phyloP scores from a whole-genome alignment of 2,888 invertebrate genomes.

The Aethes cnicana region DNA sequence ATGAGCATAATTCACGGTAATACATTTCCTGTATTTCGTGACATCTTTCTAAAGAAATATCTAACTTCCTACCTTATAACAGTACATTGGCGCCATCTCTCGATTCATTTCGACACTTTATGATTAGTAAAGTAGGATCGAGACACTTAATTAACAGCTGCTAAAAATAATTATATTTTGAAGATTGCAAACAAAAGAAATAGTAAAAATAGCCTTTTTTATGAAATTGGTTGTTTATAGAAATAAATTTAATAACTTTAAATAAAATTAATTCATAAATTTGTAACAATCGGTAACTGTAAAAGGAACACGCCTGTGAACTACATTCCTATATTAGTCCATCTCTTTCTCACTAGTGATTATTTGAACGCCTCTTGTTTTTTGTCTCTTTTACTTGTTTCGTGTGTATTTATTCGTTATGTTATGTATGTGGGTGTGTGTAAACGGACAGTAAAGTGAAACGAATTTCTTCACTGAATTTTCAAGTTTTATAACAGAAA shows the following conservation, averaged over 20 bases:
- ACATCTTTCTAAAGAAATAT: too few relatives aligned
- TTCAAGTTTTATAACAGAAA: conserved; percentile 30
- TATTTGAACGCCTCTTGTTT: background rate
- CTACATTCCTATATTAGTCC: conserved; percentile 21
- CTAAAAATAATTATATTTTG: too few relatives aligned
- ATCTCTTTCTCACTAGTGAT: conserved; percentile 6
- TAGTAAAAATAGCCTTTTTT: too few relatives aligned
- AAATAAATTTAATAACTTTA: too few relatives aligned
- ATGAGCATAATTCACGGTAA: too few relatives aligned
- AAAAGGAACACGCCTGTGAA: conserved; percentile 26
- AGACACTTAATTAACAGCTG: conserved; percentile 8
- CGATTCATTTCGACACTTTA: too few relatives aligned
- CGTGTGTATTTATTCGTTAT: conserved; percentile 23
- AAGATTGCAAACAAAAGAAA: too few relatives aligned
- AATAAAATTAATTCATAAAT: too few relatives aligned
- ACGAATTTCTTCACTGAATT: conserved; percentile 27
- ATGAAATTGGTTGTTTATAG: too few relatives aligned
- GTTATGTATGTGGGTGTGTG: conserved; percentile 24
- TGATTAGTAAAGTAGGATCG: background rate
- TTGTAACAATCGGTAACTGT: conserved; percentile 28
- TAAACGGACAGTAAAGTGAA: conserved; percentile 28
- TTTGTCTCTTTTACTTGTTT: conserved; percentile 13
- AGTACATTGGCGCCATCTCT: too few relatives aligned
- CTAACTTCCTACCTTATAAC: too few relatives aligned
- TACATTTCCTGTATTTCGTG: too few relatives aligned